Base-by-base conservation (phyloP, 2,113 vertebrate genomes). In the Carassius carassius region DNA sequence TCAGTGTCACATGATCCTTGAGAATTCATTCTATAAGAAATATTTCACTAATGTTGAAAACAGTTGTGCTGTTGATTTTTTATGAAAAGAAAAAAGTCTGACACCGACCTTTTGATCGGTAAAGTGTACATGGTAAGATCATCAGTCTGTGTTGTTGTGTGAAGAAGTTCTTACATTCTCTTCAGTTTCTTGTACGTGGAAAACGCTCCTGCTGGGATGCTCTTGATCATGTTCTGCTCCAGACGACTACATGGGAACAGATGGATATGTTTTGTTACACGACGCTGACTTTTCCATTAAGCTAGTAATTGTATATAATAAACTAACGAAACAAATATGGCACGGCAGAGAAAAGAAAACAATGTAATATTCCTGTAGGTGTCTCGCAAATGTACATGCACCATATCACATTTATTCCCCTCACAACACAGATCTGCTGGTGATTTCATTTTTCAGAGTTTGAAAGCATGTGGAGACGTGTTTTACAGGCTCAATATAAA, bases 151-250 rank as follows among this genome's bases (percentile, higher is more conserved):
- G 44, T 17, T 29, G 47, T 12, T 13, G 47, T 51, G 47, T 32
- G 84, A 89, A 88, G 90, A 88, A 63, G 72, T 25, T 63, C 98
- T 99, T 93, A 99, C 98, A 99, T 97, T 91, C 98, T 96, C 91
- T 99, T 99, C 81, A 99, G 96, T 87, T 99, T 99, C 95, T 99
- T 99, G 92, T 99, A 99, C 47, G 96, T 93, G 37, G 94, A 94
- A 92, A 99, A 99, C 85, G 97, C 97, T 94, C 96, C 98, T 8
- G 97, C 93, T 2, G 96, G 95, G 90, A 99, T 95, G 87, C 90
- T 92, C 92, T 96, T 99, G 94, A 99, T 98, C 93, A 97, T 92
- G 91, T 99, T 99, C 93, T 99, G 98, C 92, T 99, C 98, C 91
- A 99, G 92, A 89, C 98, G 98, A 91, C 98, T 99, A 91, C 54